These are phyloP conservation scores for Apteryx owenii DNA, from an alignment of 2,113 vertebrate genomes.

Conservation along the genomic window DNA sequence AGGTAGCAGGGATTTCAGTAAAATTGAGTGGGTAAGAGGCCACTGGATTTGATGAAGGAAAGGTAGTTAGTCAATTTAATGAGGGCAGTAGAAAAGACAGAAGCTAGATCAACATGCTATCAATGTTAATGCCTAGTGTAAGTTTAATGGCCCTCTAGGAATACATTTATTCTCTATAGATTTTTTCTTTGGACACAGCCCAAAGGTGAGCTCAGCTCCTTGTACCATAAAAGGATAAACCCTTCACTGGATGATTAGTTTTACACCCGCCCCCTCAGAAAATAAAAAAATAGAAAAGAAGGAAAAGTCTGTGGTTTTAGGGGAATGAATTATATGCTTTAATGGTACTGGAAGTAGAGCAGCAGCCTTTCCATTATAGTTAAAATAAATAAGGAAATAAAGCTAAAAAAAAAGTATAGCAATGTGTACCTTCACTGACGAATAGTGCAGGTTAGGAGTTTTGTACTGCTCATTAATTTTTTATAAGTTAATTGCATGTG, in stretches of 20 bases:
- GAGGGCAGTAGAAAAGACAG: neutral
- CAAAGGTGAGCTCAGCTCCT: constrained; percentile 42
- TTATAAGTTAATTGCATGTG: neutral
- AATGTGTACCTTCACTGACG: neutral
- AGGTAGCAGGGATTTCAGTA: neutral
- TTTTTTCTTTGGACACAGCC: constrained; percentile 33
- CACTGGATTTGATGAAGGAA: neutral
- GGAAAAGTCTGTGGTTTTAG: neutral
- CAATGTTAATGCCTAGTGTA: neutral
- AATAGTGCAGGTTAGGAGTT: neutral
- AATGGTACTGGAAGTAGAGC: neutral
- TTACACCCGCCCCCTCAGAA: neutral
- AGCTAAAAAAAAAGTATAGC: neutral
- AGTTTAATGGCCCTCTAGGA: constrained; percentile 24
- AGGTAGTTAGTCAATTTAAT: neutral
- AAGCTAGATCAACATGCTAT: constrained; percentile 29
- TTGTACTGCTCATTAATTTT: neutral
- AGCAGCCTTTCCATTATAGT: neutral
- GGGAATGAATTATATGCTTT: neutral
- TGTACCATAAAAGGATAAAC: constrained; percentile 10
- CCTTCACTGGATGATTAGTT: constrained; percentile 16
- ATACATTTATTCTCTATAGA: neutral
- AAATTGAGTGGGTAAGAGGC: neutral
- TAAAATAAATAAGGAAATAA: constrained; percentile 36
- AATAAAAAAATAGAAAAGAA: neutral